Evolutionary conservation across 2,113 vertebrate genomes (phyloP).

Genomic region (Callospermophilus lateralis): DNA sequence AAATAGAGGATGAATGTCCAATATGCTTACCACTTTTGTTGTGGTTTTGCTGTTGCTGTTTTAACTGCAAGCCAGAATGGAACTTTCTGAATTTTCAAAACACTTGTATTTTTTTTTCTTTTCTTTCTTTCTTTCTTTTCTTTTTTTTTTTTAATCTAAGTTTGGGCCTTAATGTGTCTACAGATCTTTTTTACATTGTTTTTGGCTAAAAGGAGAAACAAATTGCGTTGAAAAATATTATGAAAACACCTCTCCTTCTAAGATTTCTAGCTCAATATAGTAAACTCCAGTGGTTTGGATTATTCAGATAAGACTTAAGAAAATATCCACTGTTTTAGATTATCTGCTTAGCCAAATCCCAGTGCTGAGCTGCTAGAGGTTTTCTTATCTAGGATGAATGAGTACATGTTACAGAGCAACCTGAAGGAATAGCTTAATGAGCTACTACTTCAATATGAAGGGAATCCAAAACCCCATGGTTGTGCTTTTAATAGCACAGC

Average conservation of each 20-base stretch:
- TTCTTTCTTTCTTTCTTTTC: neutral
- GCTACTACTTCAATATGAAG: neutral
- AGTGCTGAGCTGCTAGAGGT: neutral
- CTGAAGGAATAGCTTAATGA: neutral
- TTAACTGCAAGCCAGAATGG: constrained; percentile 23
- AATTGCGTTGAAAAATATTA: constrained; percentile 79
- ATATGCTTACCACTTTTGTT: neutral
- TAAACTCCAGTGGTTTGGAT: constrained; percentile 62
- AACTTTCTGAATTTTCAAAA: constrained; percentile 66
- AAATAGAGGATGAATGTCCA: neutral
- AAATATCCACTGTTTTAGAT: constrained; percentile 69
- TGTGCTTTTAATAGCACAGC: neutral
- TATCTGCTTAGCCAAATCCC: constrained; percentile 61
- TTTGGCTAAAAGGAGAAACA: constrained; percentile 73
- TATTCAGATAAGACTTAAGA: constrained; percentile 65
- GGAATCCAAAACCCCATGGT: neutral
- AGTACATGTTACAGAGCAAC: neutral
- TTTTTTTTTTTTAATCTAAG: neutral
- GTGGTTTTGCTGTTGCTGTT: constrained; percentile 52
- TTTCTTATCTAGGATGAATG: constrained; percentile 41
- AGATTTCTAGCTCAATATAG: constrained; percentile 69
- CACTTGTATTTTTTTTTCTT: neutral
- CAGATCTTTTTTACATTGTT: constrained; percentile 79
- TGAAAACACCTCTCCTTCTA: constrained; percentile 75
- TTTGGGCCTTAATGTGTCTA: constrained; percentile 66